Percentiles rank a stretch among this genome's conserved stretches.
Conservation (phyloP, 2,888 invertebrate genomes). For the Metopia argyrocephala region DNA sequence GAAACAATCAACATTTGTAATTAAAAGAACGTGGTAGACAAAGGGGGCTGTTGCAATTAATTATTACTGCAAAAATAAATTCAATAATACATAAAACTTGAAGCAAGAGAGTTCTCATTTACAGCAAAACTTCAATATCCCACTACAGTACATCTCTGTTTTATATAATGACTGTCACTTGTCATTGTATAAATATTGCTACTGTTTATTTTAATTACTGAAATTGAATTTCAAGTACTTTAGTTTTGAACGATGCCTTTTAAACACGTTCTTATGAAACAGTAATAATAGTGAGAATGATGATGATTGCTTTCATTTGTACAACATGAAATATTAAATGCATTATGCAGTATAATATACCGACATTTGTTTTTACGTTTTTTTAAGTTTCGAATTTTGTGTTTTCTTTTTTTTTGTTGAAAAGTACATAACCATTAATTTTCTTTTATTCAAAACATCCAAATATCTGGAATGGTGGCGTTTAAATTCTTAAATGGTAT, state of each 20-base stretch:
- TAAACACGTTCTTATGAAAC: not conserved
- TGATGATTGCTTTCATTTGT: constrained; percentile 1
- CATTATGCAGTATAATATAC: not conserved
- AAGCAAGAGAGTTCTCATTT: too few species aligned
- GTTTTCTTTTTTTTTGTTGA: not conserved
- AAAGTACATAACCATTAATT: not conserved
- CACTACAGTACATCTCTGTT: not conserved
- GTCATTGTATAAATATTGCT: constrained; percentile 12
- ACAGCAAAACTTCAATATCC: too few species aligned
- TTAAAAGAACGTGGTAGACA: not conserved
- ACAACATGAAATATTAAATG: not conserved
- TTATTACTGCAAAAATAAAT: too few species aligned
- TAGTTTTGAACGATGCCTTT: constrained; percentile 3
- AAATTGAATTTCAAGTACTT: constrained; percentile 62
- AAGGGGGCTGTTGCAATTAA: not conserved
- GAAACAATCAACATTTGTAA: constrained; percentile 35
- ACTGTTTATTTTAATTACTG: constrained; percentile 65
- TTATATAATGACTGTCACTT: constrained; percentile 10
- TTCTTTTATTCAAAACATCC: not conserved
- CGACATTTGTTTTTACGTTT: constrained; percentile 15
- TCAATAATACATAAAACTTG: too few species aligned
- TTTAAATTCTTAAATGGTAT: constrained; percentile 5
- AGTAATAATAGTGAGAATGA: constrained; percentile 15
- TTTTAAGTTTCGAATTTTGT: not conserved
- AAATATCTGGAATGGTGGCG: not conserved